Evolutionary conservation across 2,797 vertebrate species (phyloP).

Genomic region (Rhynchotus rufescens): DNA sequence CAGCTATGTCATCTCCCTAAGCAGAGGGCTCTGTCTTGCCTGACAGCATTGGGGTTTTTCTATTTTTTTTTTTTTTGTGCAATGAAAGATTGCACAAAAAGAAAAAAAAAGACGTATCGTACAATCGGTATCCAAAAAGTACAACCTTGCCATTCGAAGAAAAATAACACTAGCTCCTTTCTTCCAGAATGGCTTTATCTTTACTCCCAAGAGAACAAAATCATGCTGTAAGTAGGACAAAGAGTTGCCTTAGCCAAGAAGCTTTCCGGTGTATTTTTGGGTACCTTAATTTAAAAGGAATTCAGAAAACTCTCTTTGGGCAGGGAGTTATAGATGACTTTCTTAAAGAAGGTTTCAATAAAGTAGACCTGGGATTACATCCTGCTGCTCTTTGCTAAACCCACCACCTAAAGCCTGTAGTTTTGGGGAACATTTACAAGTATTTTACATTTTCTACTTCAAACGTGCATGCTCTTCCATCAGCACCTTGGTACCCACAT

Average conservation of each 20-base stretch:
- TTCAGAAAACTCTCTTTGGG: not conserved
- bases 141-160: not conserved
- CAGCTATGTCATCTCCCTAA: not conserved
- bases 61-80: not conserved
- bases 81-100: no score
- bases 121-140: not conserved
- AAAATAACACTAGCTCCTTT: not conserved
- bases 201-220: not conserved
- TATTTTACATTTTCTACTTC: not conserved
- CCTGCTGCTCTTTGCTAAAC: not conserved
- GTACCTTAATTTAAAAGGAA: not conserved
- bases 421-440: not conserved
- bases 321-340: not conserved
- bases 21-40: not conserved
- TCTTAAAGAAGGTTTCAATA: not conserved
- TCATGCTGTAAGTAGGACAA: rapidly evolving
- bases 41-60: not conserved
- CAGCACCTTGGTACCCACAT: rapidly evolving
- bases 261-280: not conserved
- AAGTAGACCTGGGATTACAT: not conserved
- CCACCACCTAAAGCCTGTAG: not conserved
- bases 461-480: rapidly evolving
- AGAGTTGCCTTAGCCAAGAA: not conserved
- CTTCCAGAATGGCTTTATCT: not conserved
- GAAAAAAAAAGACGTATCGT: no score